Evolutionary conservation across 1,140 invertebrate genomes (phyloP).

Genomic region (Cydia fagiglandana): DNA sequence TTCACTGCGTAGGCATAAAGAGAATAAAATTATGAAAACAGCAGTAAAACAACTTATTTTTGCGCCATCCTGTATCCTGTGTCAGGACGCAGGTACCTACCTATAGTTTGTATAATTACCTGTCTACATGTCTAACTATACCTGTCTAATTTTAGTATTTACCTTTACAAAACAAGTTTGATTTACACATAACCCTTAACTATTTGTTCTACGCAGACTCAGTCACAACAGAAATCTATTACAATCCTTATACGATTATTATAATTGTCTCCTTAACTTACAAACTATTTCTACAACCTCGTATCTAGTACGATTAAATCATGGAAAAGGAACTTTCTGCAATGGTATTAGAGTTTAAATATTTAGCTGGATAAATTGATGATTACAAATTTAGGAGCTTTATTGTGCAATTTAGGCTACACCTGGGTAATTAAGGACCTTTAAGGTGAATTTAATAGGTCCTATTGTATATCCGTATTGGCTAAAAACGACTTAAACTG

Average conservation of each 20-base stretch:
- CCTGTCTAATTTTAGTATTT: neutral
- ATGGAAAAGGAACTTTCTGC: neutral
- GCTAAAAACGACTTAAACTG: neutral
- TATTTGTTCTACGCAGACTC: neutral
- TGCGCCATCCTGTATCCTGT: no score
- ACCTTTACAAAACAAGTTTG: neutral
- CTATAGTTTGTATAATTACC: no score
- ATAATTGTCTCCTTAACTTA: constrained; percentile 1
- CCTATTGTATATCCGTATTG: neutral
- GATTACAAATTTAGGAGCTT: neutral
- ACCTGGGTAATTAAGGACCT: neutral
- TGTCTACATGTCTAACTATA: no score
- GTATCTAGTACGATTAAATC: neutral
- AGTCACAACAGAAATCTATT: constrained; percentile 13
- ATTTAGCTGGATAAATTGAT: neutral
- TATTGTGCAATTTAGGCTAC: neutral
- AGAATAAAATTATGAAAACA: no score
- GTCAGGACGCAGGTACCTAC: no score
- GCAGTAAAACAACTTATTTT: no score
- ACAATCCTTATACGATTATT: neutral
- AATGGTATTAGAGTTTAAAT: neutral
- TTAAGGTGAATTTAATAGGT: constrained; percentile 2
- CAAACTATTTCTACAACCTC: neutral
- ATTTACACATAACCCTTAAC: neutral
- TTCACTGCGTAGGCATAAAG: no score